Base-by-base conservation (phyloP, 2,113 vertebrate genomes). In the Corythornis vintsioides region DNA sequence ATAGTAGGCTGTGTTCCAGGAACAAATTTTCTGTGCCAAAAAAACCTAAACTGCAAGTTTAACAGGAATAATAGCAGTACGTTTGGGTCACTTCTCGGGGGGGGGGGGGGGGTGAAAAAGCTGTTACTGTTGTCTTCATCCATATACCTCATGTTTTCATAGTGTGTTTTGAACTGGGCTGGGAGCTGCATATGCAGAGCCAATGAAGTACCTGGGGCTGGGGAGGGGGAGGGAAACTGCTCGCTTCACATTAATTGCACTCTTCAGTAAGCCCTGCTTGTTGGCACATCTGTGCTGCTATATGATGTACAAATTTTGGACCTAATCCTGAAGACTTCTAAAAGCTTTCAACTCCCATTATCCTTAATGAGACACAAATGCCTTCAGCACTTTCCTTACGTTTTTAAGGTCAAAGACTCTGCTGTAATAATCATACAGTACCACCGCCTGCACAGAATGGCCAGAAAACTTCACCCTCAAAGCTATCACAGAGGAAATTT, bases 131-230 rank as follows among this genome's bases (percentile, higher is more conserved):
- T 72, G 52, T 79, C 88, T 96, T 96, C 96, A 59, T 21, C 17
- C 59, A 59, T 66, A 83, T 31, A 65, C 6, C 19, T 52, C 94
- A 79, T 97, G 94, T 97, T 98, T 97, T 97, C 91, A 93, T 56
- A 97, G 89, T 56, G 90, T 95, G 96, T 94, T 97, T 92, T 87
- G 97, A 98, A 97, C 94, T 91, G 82, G 40, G 92, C 94, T 94
- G 86, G 87, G 85, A 94, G 93, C 91, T 83, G 91, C 78, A 83
- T 96, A 75, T 95, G 95, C 95, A 96, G 96, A 97, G 96, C 76
- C 71, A 94, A 96, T 95, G 96, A 94, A 95, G 96, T 96, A 96
- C 97, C 95, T 94, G 95, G 67, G 94, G 88, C 60, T 2, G 4
- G 40, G 33, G 20, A 92, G 38, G 16, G 21, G 29, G 17, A 47